A percentile compares a stretch with the other conserved stretches of the same genome.
phyloP scores from a whole-genome alignment of 2,113 vertebrate species.

The Mormyrus iriodes region DNA sequence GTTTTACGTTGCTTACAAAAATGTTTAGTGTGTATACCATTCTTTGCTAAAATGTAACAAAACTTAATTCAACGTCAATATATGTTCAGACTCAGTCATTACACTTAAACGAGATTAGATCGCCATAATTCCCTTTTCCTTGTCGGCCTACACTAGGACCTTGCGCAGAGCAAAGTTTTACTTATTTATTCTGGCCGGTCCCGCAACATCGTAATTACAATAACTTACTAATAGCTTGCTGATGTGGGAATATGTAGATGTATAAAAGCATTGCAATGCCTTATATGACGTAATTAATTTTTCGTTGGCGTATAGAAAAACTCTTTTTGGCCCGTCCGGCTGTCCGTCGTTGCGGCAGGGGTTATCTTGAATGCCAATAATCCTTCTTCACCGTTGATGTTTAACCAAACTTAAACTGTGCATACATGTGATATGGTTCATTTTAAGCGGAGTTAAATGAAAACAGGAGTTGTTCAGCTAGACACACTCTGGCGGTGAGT shows the following conservation, averaged over 20 bases:
- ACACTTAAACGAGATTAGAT: background rate
- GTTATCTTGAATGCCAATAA: background rate
- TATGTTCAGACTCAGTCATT: background rate
- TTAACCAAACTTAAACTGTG: background rate
- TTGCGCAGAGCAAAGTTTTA: background rate
- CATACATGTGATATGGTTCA: background rate
- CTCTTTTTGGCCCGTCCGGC: constrained; percentile 5
- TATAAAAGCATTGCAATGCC: background rate
- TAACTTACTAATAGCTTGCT: background rate
- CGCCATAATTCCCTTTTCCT: background rate
- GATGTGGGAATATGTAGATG: background rate
- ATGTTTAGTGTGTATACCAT: background rate
- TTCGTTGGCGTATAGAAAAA: background rate
- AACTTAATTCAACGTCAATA: background rate
- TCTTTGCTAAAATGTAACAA: background rate
- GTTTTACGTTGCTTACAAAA: background rate
- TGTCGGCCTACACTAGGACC: background rate
- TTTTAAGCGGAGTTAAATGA: background rate
- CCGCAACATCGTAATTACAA: too few species aligned
- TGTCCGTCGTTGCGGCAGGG: background rate
- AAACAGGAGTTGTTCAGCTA: background rate
- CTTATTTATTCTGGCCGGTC: background rate
- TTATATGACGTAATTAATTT: background rate
- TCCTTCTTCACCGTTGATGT: background rate
- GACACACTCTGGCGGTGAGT: background rate